Conservation (phyloP, 2,888 invertebrate genomes). For the Prosapia bicincta region DNA sequence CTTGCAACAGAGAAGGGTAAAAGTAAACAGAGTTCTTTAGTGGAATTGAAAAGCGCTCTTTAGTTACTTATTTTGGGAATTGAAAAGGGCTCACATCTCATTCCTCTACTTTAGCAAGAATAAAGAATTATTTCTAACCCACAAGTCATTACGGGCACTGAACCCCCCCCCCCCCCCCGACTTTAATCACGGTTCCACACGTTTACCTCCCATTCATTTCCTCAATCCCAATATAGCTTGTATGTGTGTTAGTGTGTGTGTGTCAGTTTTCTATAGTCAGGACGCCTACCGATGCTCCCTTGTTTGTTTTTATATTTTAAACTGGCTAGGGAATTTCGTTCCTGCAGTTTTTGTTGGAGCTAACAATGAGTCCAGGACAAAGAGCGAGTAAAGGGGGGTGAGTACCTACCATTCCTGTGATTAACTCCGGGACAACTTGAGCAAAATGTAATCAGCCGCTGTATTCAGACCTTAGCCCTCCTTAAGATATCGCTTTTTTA, state of each 20-base stretch:
- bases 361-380: conserved; percentile 16
- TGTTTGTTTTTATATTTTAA: conserved; percentile 23
- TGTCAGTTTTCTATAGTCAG: neutral
- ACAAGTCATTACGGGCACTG: conserved; percentile 8
- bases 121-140: conserved; percentile 4
- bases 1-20: neutral
- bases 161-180: neutral
- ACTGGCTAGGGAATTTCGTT: conserved; percentile 26
- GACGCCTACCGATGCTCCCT: conserved; percentile 7
- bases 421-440: conserved; percentile 15
- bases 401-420: conserved; percentile 18
- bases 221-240: conserved; percentile 8
- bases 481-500: neutral
- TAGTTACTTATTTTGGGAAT: neutral
- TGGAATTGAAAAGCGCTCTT: neutral
- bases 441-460: neutral
- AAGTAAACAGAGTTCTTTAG: neutral
- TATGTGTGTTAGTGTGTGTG: neutral
- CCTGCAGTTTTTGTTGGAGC: conserved; percentile 16
- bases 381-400: conserved; percentile 8
- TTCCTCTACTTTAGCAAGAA: neutral
- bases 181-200: conserved; percentile 15
- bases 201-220: conserved; percentile 11
- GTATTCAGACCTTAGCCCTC: neutral
- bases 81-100: neutral